phyloP scores from a whole-genome alignment of 2,797 vertebrate genomes.

The Coracias cyanogaster region DNA sequence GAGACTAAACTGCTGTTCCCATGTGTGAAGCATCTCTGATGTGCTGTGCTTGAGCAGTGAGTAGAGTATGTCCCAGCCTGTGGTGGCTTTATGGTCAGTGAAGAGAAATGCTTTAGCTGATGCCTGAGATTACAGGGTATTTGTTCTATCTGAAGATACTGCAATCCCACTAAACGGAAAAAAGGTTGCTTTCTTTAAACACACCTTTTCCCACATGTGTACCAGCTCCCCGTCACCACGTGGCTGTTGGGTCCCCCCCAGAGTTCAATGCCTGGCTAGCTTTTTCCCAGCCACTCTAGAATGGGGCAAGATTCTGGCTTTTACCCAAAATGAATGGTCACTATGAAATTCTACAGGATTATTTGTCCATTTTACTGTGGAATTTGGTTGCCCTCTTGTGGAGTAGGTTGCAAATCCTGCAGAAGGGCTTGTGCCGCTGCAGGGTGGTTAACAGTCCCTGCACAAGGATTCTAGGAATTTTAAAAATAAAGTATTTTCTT shows the following conservation, averaged over 20 bases:
- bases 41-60: no score
- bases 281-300: background rate
- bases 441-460: background rate
- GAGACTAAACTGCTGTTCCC: background rate
- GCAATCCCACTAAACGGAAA: background rate
- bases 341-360: background rate
- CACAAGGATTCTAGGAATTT: background rate
- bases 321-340: background rate
- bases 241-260: background rate
- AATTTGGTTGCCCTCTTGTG: conserved; percentile 80
- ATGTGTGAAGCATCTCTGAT: background rate
- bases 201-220: background rate
- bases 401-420: conserved; percentile 1
- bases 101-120: background rate
- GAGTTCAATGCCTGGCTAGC: background rate
- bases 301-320: background rate
- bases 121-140: background rate
- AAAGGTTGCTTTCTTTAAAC: background rate
- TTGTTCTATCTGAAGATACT: background rate
- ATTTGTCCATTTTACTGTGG: conserved; percentile 12
- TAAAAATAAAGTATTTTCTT: background rate
- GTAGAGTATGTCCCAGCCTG: background rate
- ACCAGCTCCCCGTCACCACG: background rate
- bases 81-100: background rate
- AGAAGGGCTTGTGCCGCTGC: background rate